Conservation (phyloP, 2,797 vertebrate genomes). For the Urocyon cinereoargenteus region DNA sequence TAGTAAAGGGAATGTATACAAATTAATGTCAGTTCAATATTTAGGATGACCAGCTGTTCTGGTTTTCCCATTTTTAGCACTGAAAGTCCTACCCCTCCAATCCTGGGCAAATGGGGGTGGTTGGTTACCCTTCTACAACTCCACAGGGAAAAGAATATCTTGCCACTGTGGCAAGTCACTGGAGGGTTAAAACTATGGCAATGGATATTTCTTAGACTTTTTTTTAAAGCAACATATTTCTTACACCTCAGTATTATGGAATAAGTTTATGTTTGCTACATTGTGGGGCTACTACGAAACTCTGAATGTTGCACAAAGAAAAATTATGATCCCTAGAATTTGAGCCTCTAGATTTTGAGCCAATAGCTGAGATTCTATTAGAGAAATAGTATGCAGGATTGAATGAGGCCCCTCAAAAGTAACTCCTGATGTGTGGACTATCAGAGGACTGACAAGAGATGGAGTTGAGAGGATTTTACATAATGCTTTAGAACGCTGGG, state of each 20-base stretch:
- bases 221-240: neutral
- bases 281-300: neutral
- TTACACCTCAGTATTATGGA: neutral
- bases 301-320: neutral
- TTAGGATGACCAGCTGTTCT: neutral
- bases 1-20: neutral
- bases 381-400: neutral
- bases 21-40: neutral
- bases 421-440: neutral
- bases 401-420: neutral
- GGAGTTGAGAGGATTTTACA: conserved; percentile 44
- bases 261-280: neutral
- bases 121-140: neutral
- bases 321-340: neutral
- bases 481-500: conserved; percentile 33
- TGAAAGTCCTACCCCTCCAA: neutral
- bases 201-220: neutral
- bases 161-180: neutral
- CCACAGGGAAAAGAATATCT: neutral
- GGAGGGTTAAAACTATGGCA: neutral
- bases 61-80: conserved; percentile 1
- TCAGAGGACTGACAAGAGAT: neutral
- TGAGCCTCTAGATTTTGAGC: neutral
- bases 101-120: neutral
- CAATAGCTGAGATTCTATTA: neutral